Conservation (phyloP, 2,888 invertebrate genomes). For the Rhaphigaster nebulosa region DNA sequence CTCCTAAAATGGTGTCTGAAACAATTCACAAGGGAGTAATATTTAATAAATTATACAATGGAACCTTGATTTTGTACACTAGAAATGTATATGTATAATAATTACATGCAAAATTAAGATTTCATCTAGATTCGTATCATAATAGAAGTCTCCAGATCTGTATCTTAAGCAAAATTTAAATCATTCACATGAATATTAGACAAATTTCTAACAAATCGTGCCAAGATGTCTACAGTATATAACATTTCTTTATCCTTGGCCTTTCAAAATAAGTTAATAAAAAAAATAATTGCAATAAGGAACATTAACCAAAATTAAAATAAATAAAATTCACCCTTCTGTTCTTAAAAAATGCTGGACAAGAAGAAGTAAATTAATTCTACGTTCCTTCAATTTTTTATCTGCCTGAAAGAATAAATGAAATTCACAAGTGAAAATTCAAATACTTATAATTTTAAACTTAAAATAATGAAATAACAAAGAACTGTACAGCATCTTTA, state of each 20-base stretch:
- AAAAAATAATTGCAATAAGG: not conserved
- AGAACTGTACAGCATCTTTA: constrained; percentile 39
- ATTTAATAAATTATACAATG: not conserved
- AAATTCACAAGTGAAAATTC: not conserved
- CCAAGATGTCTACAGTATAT: too few relatives aligned
- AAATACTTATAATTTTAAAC: not conserved
- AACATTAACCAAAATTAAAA: not conserved
- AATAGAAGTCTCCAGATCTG: too few relatives aligned
- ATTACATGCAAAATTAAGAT: too few relatives aligned
- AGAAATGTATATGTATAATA: too few relatives aligned
- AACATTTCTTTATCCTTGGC: too few relatives aligned
- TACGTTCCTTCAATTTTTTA: constrained; percentile 67
- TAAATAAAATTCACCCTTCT: constrained; percentile 71
- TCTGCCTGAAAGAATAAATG: constrained; percentile 64
- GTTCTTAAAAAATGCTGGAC: constrained; percentile 78
- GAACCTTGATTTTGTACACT: too few relatives aligned
- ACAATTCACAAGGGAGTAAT: not conserved
- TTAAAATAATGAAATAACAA: not conserved
- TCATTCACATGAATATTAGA: too few relatives aligned
- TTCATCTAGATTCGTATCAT: too few relatives aligned
- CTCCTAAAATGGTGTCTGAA: not conserved
- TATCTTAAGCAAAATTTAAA: too few relatives aligned
- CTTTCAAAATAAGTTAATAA: not conserved
- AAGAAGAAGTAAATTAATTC: constrained; percentile 74
- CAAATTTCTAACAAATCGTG: too few relatives aligned